Conservation (phyloP, 1,140 invertebrate genomes). For the Drosophila funebris region DNA sequence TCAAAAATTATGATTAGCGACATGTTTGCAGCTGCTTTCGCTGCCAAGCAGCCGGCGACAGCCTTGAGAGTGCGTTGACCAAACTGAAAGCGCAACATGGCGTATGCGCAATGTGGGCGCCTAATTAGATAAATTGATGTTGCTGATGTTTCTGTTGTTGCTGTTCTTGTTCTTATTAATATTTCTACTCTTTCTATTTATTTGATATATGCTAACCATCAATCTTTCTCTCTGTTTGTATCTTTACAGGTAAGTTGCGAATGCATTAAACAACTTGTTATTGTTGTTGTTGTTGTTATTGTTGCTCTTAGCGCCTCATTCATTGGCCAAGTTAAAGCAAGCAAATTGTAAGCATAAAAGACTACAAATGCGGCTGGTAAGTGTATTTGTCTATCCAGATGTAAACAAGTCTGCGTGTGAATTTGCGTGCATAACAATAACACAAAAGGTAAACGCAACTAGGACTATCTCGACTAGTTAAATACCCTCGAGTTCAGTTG, state of each 20-base stretch:
- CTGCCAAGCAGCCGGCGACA: slow-evolving; percentile 7
- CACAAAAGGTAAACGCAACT: neutral
- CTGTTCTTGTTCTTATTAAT: slow-evolving; percentile 11
- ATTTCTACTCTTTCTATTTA: slow-evolving; percentile 6
- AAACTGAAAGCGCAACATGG: slow-evolving; percentile 43
- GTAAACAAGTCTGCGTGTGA: slow-evolving; percentile 10
- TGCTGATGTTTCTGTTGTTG: neutral
- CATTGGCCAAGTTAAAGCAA: slow-evolving; percentile 1
- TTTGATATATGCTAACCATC: slow-evolving; percentile 21
- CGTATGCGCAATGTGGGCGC: slow-evolving; percentile 69
- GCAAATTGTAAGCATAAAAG: slow-evolving; percentile 28
- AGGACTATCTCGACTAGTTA: neutral
- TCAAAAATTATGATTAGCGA: slow-evolving; percentile 74
- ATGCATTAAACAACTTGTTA: slow-evolving; percentile 7
- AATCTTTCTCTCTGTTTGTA: slow-evolving; percentile 9
- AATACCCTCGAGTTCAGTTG: slow-evolving; percentile 11
- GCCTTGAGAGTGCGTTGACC: slow-evolving; percentile 79
- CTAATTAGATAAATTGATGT: slow-evolving; percentile 46
- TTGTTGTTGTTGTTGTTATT: slow-evolving; percentile 8
- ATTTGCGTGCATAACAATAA: slow-evolving; percentile 8
- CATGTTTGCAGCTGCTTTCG: slow-evolving; percentile 58
- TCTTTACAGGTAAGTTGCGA: slow-evolving; percentile 39
- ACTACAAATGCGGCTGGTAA: slow-evolving; percentile 29
- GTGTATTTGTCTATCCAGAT: slow-evolving; percentile 17
- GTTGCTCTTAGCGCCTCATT: slow-evolving; percentile 4